These are phyloP conservation scores for Andricus quercusramuli DNA, from an alignment of 2,888 invertebrate species.

Conservation along the genomic window DNA sequence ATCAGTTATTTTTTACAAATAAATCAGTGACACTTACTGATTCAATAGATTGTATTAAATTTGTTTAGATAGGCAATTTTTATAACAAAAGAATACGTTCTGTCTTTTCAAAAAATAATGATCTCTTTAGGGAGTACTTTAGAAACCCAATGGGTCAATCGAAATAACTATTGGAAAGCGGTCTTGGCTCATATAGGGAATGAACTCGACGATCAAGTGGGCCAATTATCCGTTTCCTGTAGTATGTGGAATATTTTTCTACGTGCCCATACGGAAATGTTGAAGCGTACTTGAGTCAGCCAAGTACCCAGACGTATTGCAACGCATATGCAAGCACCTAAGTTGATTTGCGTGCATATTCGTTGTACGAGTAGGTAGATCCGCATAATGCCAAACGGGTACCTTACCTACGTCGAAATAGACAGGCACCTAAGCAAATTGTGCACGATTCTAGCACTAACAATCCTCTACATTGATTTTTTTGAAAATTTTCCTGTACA, in stretches of 20 bases:
- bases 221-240: conserved; percentile 73
- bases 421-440: background rate
- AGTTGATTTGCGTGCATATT: conserved; percentile 49
- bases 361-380: conserved; percentile 27
- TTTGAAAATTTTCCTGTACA: too few species aligned
- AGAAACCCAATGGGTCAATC: conserved; percentile 47
- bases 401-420: background rate
- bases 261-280: conserved; percentile 63
- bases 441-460: background rate
- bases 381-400: conserved; percentile 5
- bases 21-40: too few species aligned
- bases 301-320: conserved; percentile 62
- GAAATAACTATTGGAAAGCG: conserved; percentile 72
- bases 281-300: conserved; percentile 68
- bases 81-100: background rate
- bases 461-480: background rate
- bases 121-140: conserved; percentile 42
- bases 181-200: conserved; percentile 60
- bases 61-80: background rate
- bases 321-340: conserved; percentile 57
- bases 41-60: too few species aligned
- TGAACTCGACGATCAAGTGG: conserved; percentile 74
- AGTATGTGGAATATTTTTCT: conserved; percentile 67
- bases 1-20: too few species aligned
- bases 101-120: conserved; percentile 42